These are phyloP conservation scores for Linurgus olivaceus DNA, from an alignment of 2,797 vertebrate species.

Conservation along the genomic window DNA sequence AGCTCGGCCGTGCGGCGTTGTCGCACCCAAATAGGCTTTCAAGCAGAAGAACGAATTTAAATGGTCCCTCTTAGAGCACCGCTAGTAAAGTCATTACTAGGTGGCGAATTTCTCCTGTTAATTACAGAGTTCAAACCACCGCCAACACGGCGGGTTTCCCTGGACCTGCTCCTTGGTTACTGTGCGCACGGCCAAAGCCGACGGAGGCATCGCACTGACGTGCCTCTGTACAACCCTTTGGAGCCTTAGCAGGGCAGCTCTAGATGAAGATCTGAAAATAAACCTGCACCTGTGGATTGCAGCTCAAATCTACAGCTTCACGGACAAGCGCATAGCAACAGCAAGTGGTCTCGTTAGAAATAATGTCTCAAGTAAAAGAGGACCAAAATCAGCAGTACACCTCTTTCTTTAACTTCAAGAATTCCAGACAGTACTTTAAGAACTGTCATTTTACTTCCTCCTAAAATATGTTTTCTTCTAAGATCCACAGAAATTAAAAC, in stretches of 20 bases:
- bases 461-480: not conserved
- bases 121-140: not conserved
- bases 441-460: not conserved
- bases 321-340: not conserved
- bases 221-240: fast-evolving
- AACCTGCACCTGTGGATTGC: not conserved
- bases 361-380: not conserved
- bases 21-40: fast-evolving
- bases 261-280: not conserved
- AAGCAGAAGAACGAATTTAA: not conserved
- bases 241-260: not conserved
- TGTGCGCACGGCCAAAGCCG: fast-evolving
- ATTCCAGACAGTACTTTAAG: not conserved
- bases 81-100: not conserved
- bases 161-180: fast-evolving
- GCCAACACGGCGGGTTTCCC: fast-evolving
- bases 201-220: fast-evolving
- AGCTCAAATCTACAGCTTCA: not conserved
- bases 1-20: not conserved
- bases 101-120: not conserved
- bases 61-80: not conserved
- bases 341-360: not conserved
- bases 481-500: not conserved
- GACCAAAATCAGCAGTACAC: not conserved
- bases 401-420: not conserved